phyloP scores from a whole-genome alignment of 2,888 invertebrate genomes.

The Drosophila quinaria region DNA sequence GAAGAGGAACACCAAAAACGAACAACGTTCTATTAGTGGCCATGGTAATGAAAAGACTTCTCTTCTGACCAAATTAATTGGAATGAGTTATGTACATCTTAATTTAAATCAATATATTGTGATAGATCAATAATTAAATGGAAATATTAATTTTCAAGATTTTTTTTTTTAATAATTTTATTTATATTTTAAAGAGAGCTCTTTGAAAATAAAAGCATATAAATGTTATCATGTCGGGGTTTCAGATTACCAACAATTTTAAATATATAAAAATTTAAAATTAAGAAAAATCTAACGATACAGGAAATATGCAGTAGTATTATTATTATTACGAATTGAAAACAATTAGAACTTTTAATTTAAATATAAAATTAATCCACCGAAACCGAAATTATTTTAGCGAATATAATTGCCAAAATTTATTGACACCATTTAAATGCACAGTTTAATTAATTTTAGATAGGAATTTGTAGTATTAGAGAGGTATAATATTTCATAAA shows the following conservation, averaged over 20 bases:
- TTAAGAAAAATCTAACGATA: too few species aligned
- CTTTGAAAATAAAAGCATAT: too few species aligned
- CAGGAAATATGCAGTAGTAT: too few species aligned
- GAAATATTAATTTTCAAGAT: neutral
- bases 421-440: neutral
- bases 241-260: neutral
- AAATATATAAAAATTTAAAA: neutral
- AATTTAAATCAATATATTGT: neutral
- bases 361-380: neutral
- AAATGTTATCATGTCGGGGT: too few species aligned
- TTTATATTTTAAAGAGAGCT: neutral
- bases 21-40: conserved; percentile 11
- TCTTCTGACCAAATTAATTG: conserved; percentile 1
- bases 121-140: neutral
- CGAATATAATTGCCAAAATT: neutral
- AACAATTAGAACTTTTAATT: neutral
- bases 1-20: neutral
- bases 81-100: neutral
- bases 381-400: neutral
- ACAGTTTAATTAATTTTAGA: neutral
- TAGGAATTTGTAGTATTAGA: neutral
- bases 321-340: too few species aligned
- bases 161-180: neutral
- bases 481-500: neutral
- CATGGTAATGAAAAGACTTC: conserved; percentile 34